A percentile compares a stretch with the other conserved stretches of the same genome.
phyloP scores from a whole-genome alignment of 2,797 vertebrate genomes.

The Micropoecilia bifurca region DNA sequence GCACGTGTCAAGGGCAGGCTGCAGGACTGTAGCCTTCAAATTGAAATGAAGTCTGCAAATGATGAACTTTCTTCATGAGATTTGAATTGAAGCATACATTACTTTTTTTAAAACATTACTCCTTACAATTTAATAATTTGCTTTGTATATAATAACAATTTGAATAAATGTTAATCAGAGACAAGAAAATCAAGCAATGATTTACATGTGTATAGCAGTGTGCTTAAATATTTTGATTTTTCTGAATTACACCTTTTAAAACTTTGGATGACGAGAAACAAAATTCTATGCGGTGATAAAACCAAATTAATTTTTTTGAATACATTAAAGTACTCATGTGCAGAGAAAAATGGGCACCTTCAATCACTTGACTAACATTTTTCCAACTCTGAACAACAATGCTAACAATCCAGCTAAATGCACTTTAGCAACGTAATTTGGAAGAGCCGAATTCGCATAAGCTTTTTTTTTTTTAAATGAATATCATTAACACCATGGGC shows the following conservation, averaged over 20 bases:
- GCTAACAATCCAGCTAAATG: neutral
- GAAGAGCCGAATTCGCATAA: neutral
- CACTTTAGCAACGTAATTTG: neutral
- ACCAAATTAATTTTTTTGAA: neutral
- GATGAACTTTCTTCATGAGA: constrained; percentile 6
- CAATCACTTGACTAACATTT: neutral
- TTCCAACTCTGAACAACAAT: neutral
- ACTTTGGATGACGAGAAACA: neutral
- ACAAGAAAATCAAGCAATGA: neutral
- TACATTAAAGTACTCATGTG: neutral
- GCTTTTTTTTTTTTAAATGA: neutral
- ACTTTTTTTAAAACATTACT: too few relatives aligned
- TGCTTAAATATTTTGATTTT: neutral
- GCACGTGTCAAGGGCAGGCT: neutral
- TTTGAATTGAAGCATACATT: constrained; percentile 13
- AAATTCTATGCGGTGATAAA: neutral
- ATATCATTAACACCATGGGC: neutral
- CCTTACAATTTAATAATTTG: neutral
- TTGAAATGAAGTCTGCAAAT: neutral
- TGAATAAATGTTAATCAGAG: neutral
- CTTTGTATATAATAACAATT: neutral
- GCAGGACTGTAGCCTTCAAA: constrained; percentile 21
- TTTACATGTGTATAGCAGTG: neutral
- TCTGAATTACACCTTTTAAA: neutral
- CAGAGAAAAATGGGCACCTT: neutral